Evolutionary conservation across 2,797 vertebrate genomes (phyloP), one percentile per base, ranked within the genome.

Genomic region (Capromys pilorides): DNA sequence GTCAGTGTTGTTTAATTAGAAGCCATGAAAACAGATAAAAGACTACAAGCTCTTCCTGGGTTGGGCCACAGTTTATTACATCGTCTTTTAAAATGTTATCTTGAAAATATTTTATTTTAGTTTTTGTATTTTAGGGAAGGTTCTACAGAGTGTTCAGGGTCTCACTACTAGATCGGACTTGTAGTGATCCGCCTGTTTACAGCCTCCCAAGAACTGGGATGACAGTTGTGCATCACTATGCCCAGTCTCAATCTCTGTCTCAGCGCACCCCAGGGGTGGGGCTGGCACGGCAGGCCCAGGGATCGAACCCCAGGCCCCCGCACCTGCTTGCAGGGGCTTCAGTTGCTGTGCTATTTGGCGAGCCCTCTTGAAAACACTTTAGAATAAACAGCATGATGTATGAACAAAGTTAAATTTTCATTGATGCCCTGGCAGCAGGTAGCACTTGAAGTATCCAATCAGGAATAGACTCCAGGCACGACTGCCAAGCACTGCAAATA

Each of bases 341-440:
- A 45, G 8, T 45, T 8, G 8, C 8, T 45, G 45, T 8, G 45
- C 45, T 45, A 45, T 45, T 45, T 45, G 45, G 4, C 45, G 4
- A 45, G 8, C 45, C 45, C 45, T 45, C 45, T 45, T 82, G 54
- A 88, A 88, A 93, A 87, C 69, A 90, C 57, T 90, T 87, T 36
- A 87, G 67, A 45, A 91, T 90, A 93, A 91, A 69, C 41, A 90
- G 64, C 62, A 69, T 67, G 39, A 64, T 75, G 45, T 86, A 45
- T 71, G 80, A 94, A 41, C 24, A 49, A 95, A 95, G 88, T 92
- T 89, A 92, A 69, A 36, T 93, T 95, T 94, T 95, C 62, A 61
- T 78, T 94, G 95, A 24, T 5, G 73, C 36, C 57, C 87, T 90
- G 80, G 73, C 21, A 62, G 36, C 16, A 28, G 28, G 87, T 88